A percentile compares a stretch with the other conserved stretches of the same genome.
These are phyloP conservation scores for Cephonodes hylas DNA, from an alignment of 2,888 invertebrate species.

Conservation along the genomic window DNA sequence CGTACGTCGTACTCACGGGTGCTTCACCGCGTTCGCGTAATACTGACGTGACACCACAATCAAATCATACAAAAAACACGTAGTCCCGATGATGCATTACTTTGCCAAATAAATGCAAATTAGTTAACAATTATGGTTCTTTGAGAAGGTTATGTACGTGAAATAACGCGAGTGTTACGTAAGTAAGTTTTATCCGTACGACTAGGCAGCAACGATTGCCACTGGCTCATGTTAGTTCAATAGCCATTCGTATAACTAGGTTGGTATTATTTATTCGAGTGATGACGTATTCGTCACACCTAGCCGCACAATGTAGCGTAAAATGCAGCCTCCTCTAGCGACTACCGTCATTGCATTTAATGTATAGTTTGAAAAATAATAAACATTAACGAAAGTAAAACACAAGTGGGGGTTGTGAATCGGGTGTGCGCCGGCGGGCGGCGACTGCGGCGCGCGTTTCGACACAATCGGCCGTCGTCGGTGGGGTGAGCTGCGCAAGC, in stretches of 20 bases:
- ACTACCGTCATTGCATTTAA: neutral
- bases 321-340: neutral
- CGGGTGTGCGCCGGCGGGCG: constrained; percentile 57
- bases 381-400: neutral
- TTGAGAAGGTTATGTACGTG: neutral
- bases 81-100: neutral
- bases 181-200: neutral
- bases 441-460: constrained; percentile 70
- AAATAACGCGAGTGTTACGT: neutral
- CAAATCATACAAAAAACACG: no score
- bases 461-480: constrained; percentile 66
- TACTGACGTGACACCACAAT: no score
- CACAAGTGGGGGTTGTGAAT: constrained; percentile 49
- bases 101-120: neutral
- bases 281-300: neutral
- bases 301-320: neutral
- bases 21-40: no score
- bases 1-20: neutral
- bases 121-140: neutral
- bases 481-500: constrained; percentile 76
- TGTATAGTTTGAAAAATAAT: neutral
- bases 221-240: neutral
- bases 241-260: neutral
- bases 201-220: neutral
- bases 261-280: neutral